Evolutionary conservation across 2,797 vertebrate genomes (phyloP).

Genomic region (Poecilia velifera): DNA sequence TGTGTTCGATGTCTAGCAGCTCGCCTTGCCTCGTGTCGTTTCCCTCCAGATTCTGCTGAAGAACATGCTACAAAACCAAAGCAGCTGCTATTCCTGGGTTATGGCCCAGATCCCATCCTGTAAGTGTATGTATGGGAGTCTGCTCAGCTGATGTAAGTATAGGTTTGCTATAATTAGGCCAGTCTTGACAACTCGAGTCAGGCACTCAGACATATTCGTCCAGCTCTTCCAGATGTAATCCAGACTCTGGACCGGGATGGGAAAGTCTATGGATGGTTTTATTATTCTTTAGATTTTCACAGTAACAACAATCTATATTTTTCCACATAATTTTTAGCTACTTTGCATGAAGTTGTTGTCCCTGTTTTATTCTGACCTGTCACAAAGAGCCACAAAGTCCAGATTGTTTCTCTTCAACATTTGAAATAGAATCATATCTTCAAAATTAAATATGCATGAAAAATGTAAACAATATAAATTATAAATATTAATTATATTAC

Average conservation of each 20-base stretch:
- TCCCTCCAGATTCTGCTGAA: constrained; percentile 15
- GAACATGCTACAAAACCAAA: constrained; percentile 14
- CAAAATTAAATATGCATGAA: neutral
- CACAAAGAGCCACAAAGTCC: neutral
- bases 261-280: neutral
- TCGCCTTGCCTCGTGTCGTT: constrained; percentile 5
- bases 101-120: constrained; percentile 35
- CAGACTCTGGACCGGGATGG: neutral
- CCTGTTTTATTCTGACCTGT: neutral
- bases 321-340: neutral
- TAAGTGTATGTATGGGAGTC: constrained; percentile 64
- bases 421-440: neutral
- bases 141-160: neutral
- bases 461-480: neutral
- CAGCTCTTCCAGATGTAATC: neutral
- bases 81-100: constrained; percentile 51
- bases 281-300: neutral
- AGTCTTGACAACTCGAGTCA: neutral
- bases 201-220: neutral
- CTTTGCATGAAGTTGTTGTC: neutral
- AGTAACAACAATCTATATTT: neutral
- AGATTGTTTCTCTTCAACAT: neutral
- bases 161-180: neutral
- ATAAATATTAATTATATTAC: neutral
- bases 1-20: constrained; percentile 4